Conservation (phyloP, 2,797 vertebrate species). For the Lepus oiostolus region DNA sequence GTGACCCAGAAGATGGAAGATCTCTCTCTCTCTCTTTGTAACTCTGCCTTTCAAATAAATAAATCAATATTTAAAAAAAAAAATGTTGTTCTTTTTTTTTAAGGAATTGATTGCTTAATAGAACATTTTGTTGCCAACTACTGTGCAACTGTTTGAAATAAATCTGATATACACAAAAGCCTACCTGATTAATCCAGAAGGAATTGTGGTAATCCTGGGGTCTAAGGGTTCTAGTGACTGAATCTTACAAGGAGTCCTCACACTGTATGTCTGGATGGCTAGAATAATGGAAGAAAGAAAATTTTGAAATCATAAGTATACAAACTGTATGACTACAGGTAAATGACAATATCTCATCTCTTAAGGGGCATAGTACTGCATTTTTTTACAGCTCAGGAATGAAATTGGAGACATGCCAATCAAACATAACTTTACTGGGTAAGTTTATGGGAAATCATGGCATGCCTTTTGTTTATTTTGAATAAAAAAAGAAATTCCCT, state of each 20-base stretch:
- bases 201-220: neutral
- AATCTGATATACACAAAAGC: conserved; percentile 36
- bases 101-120: conserved; percentile 27
- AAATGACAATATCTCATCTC: neutral
- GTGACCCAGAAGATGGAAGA: too few relatives aligned
- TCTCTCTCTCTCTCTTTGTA: too few relatives aligned
- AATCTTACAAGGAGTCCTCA: conserved; percentile 17
- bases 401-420: neutral
- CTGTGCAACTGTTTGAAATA: neutral
- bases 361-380: neutral
- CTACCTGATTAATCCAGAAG: conserved; percentile 17
- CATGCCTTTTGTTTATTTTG: neutral
- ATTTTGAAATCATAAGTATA: conserved; percentile 21
- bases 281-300: neutral
- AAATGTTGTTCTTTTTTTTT: neutral
- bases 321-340: conserved; percentile 6
- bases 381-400: conserved; percentile 36
- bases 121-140: conserved; percentile 13
- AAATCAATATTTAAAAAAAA: too few relatives aligned
- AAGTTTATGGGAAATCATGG: conserved; percentile 12
- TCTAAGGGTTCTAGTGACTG: neutral
- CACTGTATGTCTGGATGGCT: neutral
- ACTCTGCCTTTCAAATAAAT: too few relatives aligned
- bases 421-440: neutral
- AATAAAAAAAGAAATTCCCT: neutral